phyloP scores from a whole-genome alignment of 2,113 vertebrate species.

The Cryptotis parvus region DNA sequence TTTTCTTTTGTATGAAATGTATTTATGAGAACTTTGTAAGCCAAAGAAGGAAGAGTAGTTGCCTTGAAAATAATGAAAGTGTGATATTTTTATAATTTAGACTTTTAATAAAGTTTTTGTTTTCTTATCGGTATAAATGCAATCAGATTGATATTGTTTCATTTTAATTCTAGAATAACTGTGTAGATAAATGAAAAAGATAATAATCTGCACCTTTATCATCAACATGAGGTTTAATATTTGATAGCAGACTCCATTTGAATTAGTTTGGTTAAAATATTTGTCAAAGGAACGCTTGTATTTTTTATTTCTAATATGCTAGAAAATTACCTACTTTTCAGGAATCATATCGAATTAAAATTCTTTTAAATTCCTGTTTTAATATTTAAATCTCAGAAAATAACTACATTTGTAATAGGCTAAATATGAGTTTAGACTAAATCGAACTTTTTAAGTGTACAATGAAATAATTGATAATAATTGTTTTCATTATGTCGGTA shows the following conservation, averaged over 20 bases:
- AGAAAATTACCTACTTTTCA: slow-evolving; percentile 21
- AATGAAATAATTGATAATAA: too few species aligned
- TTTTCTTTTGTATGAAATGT: background rate
- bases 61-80: slow-evolving; percentile 11
- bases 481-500: too few species aligned
- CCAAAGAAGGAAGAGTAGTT: slow-evolving; percentile 27
- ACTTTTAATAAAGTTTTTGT: background rate
- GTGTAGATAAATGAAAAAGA: background rate
- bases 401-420: background rate
- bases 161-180: slow-evolving; percentile 26
- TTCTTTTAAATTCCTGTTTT: slow-evolving; percentile 1
- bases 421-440: too few species aligned
- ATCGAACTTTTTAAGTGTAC: too few species aligned
- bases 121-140: background rate
- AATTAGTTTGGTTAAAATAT: background rate
- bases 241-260: slow-evolving; percentile 4
- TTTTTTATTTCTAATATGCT: slow-evolving; percentile 13
- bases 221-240: slow-evolving; percentile 10
- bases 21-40: slow-evolving; percentile 29
- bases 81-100: slow-evolving; percentile 43
- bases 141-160: slow-evolving; percentile 5
- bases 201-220: background rate
- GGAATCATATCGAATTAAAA: slow-evolving; percentile 7
- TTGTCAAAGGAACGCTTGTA: background rate
- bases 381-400: slow-evolving; percentile 7